Evolutionary conservation across 2,888 invertebrate genomes (phyloP), one percentile per base, ranked within the genome.

Genomic region (Sarcophaga variegata): DNA sequence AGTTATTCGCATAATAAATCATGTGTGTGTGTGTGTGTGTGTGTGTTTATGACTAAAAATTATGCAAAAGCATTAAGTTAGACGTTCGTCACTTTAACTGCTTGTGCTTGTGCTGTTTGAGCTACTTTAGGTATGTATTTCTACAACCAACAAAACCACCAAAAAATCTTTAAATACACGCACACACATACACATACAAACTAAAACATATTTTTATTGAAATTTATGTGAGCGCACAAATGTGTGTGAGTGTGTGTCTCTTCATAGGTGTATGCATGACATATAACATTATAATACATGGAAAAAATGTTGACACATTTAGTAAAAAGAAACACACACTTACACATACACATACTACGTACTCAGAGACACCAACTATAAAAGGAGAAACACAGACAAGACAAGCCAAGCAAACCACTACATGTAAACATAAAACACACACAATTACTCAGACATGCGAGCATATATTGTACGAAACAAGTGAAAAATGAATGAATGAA

Each of bases 1-100:
- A 54, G 66, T 25, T 8, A 54, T 70, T 20, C 4, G 22, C 17
- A 22, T 25, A 14, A 17, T 27, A n/a, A 5, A 20, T 5, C 69
- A 70, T 67, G 54, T 2, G 54, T 22, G 22, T 22, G 22, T 22
- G 22, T 22, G 22, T 22, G 22, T 5, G 20, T 37, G 10, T 77
- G 75, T 71, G n/a, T 76, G 60, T 64, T 70, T 66, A 54, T 76
- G 71, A 64, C 25, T 54, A 59, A 72, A 85, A 79, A 80, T 72
- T 82, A 83, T 86, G 82, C 66, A 62, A 67, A 76, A 82, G 59
- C 86, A 86, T 83, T 83, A 82, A 76, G 70, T 83, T 67, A 79
- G 82, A 79, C 76, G 76, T 83, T 71, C 86, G 76, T 83, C 86
- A 86, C 82, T 80, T 86, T 83, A 83, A 86, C 76, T 70, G 82